Evolutionary conservation across 2,113 vertebrate species (phyloP), one percentile per base, ranked within the genome.

Genomic region (Austrofundulus limnaeus): DNA sequence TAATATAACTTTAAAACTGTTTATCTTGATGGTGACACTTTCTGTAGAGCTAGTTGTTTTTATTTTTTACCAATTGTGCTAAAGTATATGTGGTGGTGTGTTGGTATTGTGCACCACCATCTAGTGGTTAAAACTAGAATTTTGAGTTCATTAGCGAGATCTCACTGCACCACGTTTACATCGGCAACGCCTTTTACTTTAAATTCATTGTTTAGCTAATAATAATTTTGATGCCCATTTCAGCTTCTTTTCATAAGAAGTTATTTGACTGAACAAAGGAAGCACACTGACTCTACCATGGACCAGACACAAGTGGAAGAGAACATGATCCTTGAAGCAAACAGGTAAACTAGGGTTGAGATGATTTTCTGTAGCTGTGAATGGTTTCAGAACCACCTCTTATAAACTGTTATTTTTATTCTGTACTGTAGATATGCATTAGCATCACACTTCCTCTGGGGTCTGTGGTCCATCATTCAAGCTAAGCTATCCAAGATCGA

Each of bases 391-490:
- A 23, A 34, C 56, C 16, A n/a, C 0, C 19, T 4, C 14, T 8
- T 67, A n/a, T n/a, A 11, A 43, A 15, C 15, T 2, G 0, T 43
- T 11, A 1, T 6, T 14, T 48, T 52, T 63, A 6, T 11, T 49
- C 58, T 43, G 4, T 41, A 34, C 23, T 62, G 14, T 50, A 98
- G 96, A 75, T 98, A 92, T 51, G 92, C 94, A 0, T 68, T 98
- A 73, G 95, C 96, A 0, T 98, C 96, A 4, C 96, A 98, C 80
- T 97, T 97, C 79, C 92, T 97, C 59, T 98, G 96, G 96, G 96
- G 95, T 3, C 84, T 98, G 42, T 98, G 96, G 96, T 96, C 96
- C 70, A 93, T 96, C 57, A 90, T 98, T 73, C 96, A 98, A 87
- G 95, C 95, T 0, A 96, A 94, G 75, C 88, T 98, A 84, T 98